Percentiles rank a stretch among this genome's conserved stretches.
These are phyloP conservation scores for Phlogophora meticulosa DNA, from an alignment of 2,888 invertebrate species.

Conservation along the genomic window DNA sequence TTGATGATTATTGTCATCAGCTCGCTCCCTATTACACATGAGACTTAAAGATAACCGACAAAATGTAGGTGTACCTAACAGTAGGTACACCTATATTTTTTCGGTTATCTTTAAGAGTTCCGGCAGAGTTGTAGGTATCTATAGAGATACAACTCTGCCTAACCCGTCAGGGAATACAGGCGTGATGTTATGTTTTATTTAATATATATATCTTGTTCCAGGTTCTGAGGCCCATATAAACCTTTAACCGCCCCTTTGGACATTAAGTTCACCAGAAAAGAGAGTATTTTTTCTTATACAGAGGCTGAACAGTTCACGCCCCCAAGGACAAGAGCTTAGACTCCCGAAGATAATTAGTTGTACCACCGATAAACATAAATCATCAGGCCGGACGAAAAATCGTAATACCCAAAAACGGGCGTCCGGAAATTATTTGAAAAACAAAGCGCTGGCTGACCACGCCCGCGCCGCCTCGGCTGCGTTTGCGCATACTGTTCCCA, in stretches of 20 bases:
- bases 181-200: no score
- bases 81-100: no score
- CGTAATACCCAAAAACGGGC: slow-evolving; percentile 81
- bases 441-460: slow-evolving; percentile 85
- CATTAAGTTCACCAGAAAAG: neutral
- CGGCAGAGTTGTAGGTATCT: no score
- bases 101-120: no score
- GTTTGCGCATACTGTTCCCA: slow-evolving; percentile 86
- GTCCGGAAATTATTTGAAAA: slow-evolving; percentile 89
- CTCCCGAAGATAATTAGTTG: slow-evolving; percentile 56
- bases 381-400: slow-evolving; percentile 64
- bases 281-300: slow-evolving; percentile 11
- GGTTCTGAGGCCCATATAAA: neutral
- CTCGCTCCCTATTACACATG: no score
- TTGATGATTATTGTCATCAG: no score
- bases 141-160: no score
- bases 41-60: no score
- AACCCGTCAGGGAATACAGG: no score
- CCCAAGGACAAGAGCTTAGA: slow-evolving; percentile 22
- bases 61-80: no score
- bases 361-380: slow-evolving; percentile 60
- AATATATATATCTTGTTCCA: no score
- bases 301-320: slow-evolving; percentile 20
- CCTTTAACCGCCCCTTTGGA: neutral
- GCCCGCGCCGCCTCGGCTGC: slow-evolving; percentile 78